Conservation (phyloP, 2,797 vertebrate species). For the Microcaecilia unicolor region DNA sequence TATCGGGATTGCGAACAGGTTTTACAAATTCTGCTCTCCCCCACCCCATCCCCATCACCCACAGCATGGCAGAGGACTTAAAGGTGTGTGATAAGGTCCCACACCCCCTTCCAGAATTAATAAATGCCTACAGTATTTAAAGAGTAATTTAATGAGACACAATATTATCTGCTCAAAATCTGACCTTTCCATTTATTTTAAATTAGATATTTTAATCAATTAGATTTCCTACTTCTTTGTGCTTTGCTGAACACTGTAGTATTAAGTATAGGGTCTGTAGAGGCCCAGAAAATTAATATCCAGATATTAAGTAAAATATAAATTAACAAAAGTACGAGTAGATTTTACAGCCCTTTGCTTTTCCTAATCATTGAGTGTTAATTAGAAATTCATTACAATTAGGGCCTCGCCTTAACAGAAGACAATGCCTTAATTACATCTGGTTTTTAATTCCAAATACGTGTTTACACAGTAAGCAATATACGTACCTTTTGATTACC, state of each 20-base stretch:
- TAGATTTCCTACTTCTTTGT: neutral
- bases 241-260: neutral
- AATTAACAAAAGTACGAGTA: conserved; percentile 48
- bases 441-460: conserved; percentile 71
- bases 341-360: conserved; percentile 52
- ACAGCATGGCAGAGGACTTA: too few relatives aligned
- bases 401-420: conserved; percentile 59
- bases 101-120: neutral
- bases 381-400: conserved; percentile 78
- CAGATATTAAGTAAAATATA: conserved; percentile 47
- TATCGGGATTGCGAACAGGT: too few relatives aligned
- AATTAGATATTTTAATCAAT: neutral
- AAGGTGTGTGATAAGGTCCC: too few relatives aligned
- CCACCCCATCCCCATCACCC: neutral
- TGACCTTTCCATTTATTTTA: neutral
- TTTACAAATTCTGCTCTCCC: too few relatives aligned
- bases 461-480: conserved; percentile 74
- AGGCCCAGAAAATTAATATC: conserved; percentile 34
- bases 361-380: conserved; percentile 69
- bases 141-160: neutral
- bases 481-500: conserved; percentile 72
- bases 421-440: conserved; percentile 69
- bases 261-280: conserved; percentile 4
- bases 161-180: neutral
- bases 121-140: neutral